A percentile compares a stretch with the other conserved stretches of the same genome.
These are phyloP conservation scores for Tineola bisselliella DNA, from an alignment of 2,888 invertebrate genomes.

Conservation along the genomic window DNA sequence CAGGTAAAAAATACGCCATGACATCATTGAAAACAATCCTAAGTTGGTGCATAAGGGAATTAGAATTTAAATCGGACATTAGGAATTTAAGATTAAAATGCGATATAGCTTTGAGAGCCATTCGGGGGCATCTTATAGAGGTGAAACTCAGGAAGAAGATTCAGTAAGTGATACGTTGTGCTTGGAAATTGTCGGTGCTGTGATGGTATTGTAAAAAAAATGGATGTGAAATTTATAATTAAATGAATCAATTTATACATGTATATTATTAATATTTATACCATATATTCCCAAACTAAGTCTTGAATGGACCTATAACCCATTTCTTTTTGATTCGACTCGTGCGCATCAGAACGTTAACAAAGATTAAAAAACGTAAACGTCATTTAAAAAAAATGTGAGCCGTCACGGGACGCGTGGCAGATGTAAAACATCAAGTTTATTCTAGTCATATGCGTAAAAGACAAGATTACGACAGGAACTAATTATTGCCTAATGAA, in stretches of 20 bases:
- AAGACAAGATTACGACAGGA: too few species aligned
- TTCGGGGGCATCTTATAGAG: not conserved
- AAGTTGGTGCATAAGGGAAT: slow-evolving; percentile 17
- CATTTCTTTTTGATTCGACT: too few species aligned
- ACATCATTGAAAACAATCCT: slow-evolving; percentile 20
- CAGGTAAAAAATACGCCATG: slow-evolving; percentile 22
- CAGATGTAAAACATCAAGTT: too few species aligned
- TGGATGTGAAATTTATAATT: not conserved
- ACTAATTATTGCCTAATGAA: too few species aligned
- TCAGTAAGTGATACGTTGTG: not conserved
- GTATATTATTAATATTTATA: too few species aligned
- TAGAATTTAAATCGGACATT: slow-evolving; percentile 7
- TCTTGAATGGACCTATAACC: too few species aligned
- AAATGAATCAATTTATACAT: not conserved
- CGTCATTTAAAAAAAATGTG: too few species aligned
- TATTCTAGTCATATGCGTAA: too few species aligned
- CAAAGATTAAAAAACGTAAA: too few species aligned
- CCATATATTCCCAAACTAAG: too few species aligned
- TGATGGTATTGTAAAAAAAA: not conserved
- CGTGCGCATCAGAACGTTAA: too few species aligned
- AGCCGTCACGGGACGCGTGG: too few species aligned
- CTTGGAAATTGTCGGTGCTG: not conserved
- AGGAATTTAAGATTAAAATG: slow-evolving; percentile 7
- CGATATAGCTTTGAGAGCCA: slow-evolving; percentile 4
- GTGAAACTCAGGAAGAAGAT: not conserved